These are phyloP conservation scores for Meloidogyne floridensis DNA, from an alignment of 1,140 invertebrate genomes.

Conservation along the genomic window DNA sequence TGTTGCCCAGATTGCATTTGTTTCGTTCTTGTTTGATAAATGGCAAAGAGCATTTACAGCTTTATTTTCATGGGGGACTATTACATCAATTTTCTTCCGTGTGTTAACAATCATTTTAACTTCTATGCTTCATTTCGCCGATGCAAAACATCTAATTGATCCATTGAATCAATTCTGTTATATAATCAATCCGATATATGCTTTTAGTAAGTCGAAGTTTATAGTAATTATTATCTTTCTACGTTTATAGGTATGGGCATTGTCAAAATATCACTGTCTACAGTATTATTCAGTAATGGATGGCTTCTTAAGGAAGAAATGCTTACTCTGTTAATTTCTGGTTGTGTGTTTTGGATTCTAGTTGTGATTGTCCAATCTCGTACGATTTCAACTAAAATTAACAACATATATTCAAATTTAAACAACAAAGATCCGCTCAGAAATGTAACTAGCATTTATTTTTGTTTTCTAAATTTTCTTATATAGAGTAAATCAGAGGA, in stretches of 20 bases:
- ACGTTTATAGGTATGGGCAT: constrained; percentile 20
- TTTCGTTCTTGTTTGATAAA: neutral
- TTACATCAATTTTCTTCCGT: neutral
- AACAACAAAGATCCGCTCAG: neutral
- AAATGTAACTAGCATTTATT: neutral
- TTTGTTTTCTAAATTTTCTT: neutral
- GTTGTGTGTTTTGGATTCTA: constrained; percentile 46
- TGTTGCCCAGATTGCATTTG: neutral
- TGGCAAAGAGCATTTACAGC: constrained; percentile 30
- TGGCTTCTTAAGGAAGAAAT: constrained; percentile 4
- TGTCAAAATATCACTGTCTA: constrained; percentile 16
- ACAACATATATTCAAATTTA: neutral
- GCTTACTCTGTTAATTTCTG: constrained; percentile 40
- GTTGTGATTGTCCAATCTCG: constrained; percentile 45
- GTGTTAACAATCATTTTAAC: neutral
- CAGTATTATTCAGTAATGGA: neutral
- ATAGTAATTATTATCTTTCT: neutral
- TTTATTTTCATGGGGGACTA: constrained; percentile 31
- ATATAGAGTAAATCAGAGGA: constrained; percentile 32
- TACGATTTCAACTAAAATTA: neutral
- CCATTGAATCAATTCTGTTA: neutral
- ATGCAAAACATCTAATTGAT: neutral
- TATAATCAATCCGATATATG: neutral
- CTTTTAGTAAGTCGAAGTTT: neutral
- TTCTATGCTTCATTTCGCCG: neutral